phyloP scores from a whole-genome alignment of 2,113 vertebrate species.

The Seriola dumerili region DNA sequence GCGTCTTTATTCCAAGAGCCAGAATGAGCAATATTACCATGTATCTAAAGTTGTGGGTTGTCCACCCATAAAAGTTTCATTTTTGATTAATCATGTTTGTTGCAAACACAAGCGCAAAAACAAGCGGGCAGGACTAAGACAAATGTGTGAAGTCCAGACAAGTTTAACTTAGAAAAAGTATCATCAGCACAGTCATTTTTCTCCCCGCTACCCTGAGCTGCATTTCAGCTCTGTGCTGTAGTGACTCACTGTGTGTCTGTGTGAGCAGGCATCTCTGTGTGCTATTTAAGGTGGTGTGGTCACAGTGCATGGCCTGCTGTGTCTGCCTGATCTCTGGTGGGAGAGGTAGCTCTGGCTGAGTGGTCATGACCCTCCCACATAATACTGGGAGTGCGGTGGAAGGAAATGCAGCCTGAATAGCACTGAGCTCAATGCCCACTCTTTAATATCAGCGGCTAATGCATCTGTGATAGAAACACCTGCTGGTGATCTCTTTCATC shows the following conservation, averaged over 20 bases:
- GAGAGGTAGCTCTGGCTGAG: slow-evolving; percentile 55
- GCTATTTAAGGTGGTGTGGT: slow-evolving; percentile 55
- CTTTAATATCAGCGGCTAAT: slow-evolving; percentile 55
- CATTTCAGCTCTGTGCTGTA: slow-evolving; percentile 9
- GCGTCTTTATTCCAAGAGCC: background rate
- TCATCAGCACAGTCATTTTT: slow-evolving; percentile 22
- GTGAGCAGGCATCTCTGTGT: slow-evolving; percentile 58
- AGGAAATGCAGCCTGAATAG: slow-evolving; percentile 46
- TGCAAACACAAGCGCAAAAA: slow-evolving; percentile 3
- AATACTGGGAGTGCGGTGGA: slow-evolving; percentile 27
- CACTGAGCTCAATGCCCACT: slow-evolving; percentile 46
- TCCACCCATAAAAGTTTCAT: slow-evolving; percentile 27
- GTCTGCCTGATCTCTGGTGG: slow-evolving; percentile 61
- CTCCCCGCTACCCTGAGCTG: slow-evolving; percentile 7
- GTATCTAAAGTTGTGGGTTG: background rate
- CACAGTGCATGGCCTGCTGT: slow-evolving; percentile 39
- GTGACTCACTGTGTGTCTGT: slow-evolving; percentile 58
- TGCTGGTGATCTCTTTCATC: slow-evolving; percentile 60
- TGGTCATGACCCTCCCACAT: slow-evolving; percentile 61
- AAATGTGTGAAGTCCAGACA: slow-evolving; percentile 37
- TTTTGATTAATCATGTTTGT: slow-evolving; percentile 49
- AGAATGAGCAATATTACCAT: slow-evolving; percentile 20
- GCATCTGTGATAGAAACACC: slow-evolving; percentile 49
- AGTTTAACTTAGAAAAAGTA: slow-evolving; percentile 39
- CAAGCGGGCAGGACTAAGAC: slow-evolving; percentile 26